Evolutionary conservation across 2,113 vertebrate species (phyloP).

Genomic region (Perca flavescens): DNA sequence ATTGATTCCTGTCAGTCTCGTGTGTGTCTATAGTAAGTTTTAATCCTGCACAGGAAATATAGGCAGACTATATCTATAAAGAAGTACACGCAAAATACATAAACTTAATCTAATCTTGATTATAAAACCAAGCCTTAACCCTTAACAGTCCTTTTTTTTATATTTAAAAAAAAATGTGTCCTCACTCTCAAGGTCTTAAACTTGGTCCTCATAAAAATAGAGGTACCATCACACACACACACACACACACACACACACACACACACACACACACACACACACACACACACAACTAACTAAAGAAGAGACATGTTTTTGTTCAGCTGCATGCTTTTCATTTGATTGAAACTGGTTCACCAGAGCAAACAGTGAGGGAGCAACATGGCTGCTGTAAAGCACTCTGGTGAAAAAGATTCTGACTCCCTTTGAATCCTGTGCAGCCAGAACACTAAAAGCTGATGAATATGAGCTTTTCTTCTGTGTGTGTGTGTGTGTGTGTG

Average conservation of each 20-base stretch:
- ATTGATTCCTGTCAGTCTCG: not conserved
- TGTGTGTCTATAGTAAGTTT: not conserved
- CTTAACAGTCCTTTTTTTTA: too few species aligned
- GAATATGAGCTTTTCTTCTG: conserved; percentile 28
- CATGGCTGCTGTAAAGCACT: conserved; percentile 22
- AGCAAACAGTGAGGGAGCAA: conserved; percentile 36
- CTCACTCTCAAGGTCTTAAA: too few species aligned
- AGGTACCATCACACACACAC: not conserved
- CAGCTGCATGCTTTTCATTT: conserved; percentile 40
- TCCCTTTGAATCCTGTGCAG: conserved; percentile 35
- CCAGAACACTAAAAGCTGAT: conserved; percentile 34
- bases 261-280: conserved; percentile 1
- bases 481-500: conserved; percentile 18
- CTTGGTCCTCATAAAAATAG: too few species aligned
- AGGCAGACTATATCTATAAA: not conserved
- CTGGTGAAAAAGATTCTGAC: not conserved
- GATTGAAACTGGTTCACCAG: conserved; percentile 48
- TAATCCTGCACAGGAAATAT: not conserved
- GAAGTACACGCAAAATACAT: not conserved
- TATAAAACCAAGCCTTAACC: too few species aligned
- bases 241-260: not conserved
- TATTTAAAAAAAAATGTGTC: too few species aligned
- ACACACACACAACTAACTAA: conserved; percentile 4
- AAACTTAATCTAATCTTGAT: too few species aligned
- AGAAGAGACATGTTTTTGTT: conserved; percentile 27